Conservation (phyloP, 2,888 invertebrate species). For the Anagyrus pseudococci region DNA sequence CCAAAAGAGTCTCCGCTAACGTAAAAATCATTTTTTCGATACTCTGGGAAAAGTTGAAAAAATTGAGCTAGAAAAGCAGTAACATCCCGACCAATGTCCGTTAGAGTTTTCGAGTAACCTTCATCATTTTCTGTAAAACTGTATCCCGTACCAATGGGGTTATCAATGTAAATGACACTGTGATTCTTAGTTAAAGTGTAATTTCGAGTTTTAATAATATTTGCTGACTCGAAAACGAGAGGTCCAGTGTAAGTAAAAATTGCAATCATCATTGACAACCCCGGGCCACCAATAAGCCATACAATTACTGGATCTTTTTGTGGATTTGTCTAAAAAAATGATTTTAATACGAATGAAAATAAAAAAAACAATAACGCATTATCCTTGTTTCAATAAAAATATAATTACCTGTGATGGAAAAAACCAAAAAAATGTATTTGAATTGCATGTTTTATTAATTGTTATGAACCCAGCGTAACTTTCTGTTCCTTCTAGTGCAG, state of each 20-base stretch:
- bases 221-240: constrained; percentile 59
- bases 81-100: constrained; percentile 80
- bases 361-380: no score
- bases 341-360: no score
- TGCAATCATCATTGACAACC: constrained; percentile 48
- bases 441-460: no score
- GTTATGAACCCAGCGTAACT: no score
- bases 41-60: constrained; percentile 79
- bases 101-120: constrained; percentile 82
- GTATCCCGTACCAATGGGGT: constrained; percentile 91
- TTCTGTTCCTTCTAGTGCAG: no score
- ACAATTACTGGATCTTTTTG: constrained; percentile 65
- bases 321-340: no score
- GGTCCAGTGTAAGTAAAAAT: constrained; percentile 76
- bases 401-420: no score
- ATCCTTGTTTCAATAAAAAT: no score
- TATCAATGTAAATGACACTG: constrained; percentile 87
- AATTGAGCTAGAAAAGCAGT: constrained; percentile 81
- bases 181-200: constrained; percentile 68
- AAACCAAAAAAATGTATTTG: no score
- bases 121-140: constrained; percentile 81
- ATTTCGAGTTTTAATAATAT: constrained; percentile 68
- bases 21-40: constrained; percentile 77
- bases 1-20: constrained; percentile 86
- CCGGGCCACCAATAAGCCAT: constrained; percentile 71